Evolutionary conservation across 2,113 vertebrate species (phyloP), one percentile per base, ranked within the genome.

Genomic region (Labrus mixtus): DNA sequence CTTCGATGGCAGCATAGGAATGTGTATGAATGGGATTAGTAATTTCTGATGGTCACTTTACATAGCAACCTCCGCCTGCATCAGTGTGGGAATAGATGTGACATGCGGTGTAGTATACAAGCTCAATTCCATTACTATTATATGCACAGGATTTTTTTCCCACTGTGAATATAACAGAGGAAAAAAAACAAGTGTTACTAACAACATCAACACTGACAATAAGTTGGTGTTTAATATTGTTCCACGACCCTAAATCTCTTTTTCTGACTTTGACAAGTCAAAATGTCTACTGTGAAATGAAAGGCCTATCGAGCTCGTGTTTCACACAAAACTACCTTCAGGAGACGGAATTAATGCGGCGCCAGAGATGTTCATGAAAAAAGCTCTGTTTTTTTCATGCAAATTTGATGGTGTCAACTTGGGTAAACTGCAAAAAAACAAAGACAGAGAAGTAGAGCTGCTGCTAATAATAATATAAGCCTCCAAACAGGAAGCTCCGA

Each of bases 361-460:
- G 37, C 48, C 36, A 61, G 57, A 62, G 17, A 66, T 25, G 54
- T 66, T 75, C 61, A 46, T 36, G 13, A 61, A 54, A 36, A 36
- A 19, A 45, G 33, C 25, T 48, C 46, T 25, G 43, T 9, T 59
- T 54, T 59, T 54, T 59, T 66, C 19, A 55, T 63, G 51, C 39
- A 25, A 50, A 78, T 56, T 12, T 64, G 4, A 19, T 37, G 7
- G 19, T 7, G 19, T 19, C 37, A 20, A 37, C 41, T 41, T 65
- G 59, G 54, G n/a, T 62, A 53, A 39, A 70, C n/a, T 20, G 43
- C 29, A 51, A 53, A 43, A 43, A 64, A 5, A 51, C 37, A 39
- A 57, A 53, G 58, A n/a, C 19, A 25, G 20, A 46, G 37, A 46
- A 22, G 53, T 41, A 20, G 59, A 64, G 66, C 57, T 22, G 29